Evolutionary conservation across 2,797 vertebrate species (phyloP).

Genomic region (Eleutherodactylus coqui): DNA sequence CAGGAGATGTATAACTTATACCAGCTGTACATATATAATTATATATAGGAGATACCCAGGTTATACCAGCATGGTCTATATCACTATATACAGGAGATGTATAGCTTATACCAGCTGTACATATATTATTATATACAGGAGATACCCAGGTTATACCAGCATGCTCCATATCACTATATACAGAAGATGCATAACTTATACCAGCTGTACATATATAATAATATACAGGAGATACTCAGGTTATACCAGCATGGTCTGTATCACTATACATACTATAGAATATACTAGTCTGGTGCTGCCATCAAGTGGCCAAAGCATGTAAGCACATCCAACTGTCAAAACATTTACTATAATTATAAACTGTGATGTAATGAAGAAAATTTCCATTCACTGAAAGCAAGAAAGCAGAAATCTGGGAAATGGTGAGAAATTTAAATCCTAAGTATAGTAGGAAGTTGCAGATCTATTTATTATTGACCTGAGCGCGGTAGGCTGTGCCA

Average conservation of each 20-base stretch:
- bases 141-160: no score
- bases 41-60: no score
- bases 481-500: no score
- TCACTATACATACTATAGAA: not conserved
- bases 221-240: not conserved
- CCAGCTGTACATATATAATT: no score
- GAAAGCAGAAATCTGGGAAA: not conserved
- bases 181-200: not conserved
- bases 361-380: not conserved
- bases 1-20: no score
- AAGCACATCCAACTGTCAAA: not conserved
- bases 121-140: no score
- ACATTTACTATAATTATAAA: not conserved
- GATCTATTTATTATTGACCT: no score
- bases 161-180: no score
- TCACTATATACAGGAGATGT: no score
- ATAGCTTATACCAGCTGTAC: no score
- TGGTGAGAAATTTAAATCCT: not conserved
- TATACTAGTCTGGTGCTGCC: constrained; percentile 14
- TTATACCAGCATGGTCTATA: no score
- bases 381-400: not conserved
- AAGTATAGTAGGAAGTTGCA: not conserved
- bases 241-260: not conserved
- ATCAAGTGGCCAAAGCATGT: not conserved
- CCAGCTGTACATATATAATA: not conserved